These are phyloP conservation scores for Acrossocheilus wenchowensis DNA, from an alignment of 2,797 vertebrate genomes.

Conservation along the genomic window DNA sequence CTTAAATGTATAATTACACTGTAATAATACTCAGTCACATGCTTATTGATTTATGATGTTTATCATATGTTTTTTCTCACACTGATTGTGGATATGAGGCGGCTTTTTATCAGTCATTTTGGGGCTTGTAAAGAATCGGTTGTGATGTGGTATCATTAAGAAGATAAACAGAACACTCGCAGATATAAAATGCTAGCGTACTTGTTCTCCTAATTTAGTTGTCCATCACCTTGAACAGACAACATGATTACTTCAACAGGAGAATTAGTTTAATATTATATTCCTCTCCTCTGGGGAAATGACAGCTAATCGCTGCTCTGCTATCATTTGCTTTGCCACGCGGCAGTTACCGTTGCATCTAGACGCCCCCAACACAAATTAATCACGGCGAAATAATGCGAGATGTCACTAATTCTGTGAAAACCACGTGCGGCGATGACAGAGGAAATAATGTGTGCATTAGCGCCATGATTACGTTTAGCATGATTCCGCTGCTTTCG, in stretches of 20 bases:
- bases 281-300: conserved; percentile 61
- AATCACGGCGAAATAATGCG: conserved; percentile 61
- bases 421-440: conserved; percentile 3
- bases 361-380: conserved; percentile 63
- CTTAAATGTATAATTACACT: neutral
- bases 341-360: conserved; percentile 60
- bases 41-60: neutral
- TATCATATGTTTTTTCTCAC: neutral
- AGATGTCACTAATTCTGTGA: conserved; percentile 48
- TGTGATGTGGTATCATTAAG: conserved; percentile 59
- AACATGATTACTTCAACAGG: conserved; percentile 66
- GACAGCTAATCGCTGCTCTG: conserved; percentile 64
- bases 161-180: conserved; percentile 38
- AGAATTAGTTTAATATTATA: conserved; percentile 73
- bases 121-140: conserved; percentile 17
- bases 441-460: conserved; percentile 35
- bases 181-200: conserved; percentile 52
- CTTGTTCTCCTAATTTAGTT: conserved; percentile 73
- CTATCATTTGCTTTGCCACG: conserved; percentile 76
- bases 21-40: neutral
- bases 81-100: neutral
- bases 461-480: conserved; percentile 20
- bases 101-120: conserved; percentile 5
- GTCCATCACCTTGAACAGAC: conserved; percentile 67
- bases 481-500: conserved; percentile 6